These are phyloP conservation scores for Coronaproctus castanopsis DNA, from an alignment of 2,888 invertebrate species.

Conservation along the genomic window DNA sequence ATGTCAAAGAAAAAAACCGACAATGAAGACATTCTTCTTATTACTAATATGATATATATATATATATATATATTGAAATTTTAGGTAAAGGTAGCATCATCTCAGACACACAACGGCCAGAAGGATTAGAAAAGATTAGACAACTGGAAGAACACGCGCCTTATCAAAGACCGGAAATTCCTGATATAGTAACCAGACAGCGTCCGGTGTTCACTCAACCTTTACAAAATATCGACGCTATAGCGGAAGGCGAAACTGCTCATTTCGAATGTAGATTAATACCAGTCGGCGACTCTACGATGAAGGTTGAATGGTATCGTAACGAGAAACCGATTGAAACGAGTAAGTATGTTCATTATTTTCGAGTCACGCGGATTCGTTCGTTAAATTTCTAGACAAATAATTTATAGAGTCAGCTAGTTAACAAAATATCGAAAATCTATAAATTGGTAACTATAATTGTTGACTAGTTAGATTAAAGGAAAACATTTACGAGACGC, in stretches of 20 bases:
- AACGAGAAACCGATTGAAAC: constrained; percentile 80
- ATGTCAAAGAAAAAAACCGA: no score
- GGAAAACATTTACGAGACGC: no score
- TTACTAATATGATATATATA: no score
- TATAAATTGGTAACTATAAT: no score
- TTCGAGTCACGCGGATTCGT: no score
- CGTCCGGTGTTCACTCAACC: constrained; percentile 89
- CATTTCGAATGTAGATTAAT: constrained; percentile 90
- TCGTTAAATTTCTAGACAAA: no score
- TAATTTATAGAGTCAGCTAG: no score
- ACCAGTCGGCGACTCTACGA: constrained; percentile 81
- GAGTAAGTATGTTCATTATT: constrained; percentile 33
- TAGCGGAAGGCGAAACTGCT: constrained; percentile 72
- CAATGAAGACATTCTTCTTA: no score
- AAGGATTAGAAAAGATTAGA: constrained; percentile 77
- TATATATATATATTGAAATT: no score
- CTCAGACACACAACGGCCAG: constrained; percentile 79
- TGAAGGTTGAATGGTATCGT: constrained; percentile 86
- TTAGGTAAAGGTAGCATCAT: constrained; percentile 59
- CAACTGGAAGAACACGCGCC: constrained; percentile 64
- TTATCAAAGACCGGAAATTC: constrained; percentile 55
- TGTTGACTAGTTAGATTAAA: no score
- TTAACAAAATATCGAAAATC: no score
- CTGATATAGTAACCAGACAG: constrained; percentile 66
- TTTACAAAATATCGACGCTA: constrained; percentile 68